Evolutionary conservation across 2,888 invertebrate genomes (phyloP).

Genomic region (Sarcophaga rosellei): DNA sequence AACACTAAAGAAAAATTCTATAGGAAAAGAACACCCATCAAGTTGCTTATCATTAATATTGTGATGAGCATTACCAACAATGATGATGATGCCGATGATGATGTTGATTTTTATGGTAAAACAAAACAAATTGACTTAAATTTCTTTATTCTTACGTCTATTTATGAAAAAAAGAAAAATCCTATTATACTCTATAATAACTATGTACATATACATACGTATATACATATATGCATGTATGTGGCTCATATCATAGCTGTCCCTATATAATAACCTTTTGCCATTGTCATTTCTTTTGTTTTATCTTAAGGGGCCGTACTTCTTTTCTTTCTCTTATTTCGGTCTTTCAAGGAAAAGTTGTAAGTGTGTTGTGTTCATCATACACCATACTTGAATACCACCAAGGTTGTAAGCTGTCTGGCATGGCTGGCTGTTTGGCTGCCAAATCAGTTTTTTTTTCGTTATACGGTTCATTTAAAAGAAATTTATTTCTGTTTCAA

Average conservation of each 20-base stretch:
- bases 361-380: background rate
- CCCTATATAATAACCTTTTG: constrained; percentile 15
- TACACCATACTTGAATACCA: constrained; percentile 12
- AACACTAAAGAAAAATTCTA: background rate
- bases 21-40: constrained; percentile 43
- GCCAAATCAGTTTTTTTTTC: constrained; percentile 33
- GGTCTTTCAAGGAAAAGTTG: constrained; percentile 26
- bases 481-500: constrained; percentile 60
- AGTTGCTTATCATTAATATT: constrained; percentile 17
- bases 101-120: constrained; percentile 55
- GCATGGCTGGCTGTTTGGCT: constrained; percentile 15
- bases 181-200: too few relatives aligned
- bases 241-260: constrained; percentile 31
- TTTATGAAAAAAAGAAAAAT: constrained; percentile 30
- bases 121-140: constrained; percentile 61
- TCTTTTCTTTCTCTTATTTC: background rate
- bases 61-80: constrained; percentile 28
- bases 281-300: constrained; percentile 34
- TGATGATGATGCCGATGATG: constrained; percentile 29
- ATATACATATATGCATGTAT: background rate
- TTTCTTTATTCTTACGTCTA: constrained; percentile 21
- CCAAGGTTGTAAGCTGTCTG: constrained; percentile 20
- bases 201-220: background rate
- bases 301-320: constrained; percentile 10
- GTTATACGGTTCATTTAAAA: constrained; percentile 49